These are phyloP conservation scores for Steinernema carpocapsae DNA, from an alignment of 2,888 invertebrate species.

Conservation along the genomic window DNA sequence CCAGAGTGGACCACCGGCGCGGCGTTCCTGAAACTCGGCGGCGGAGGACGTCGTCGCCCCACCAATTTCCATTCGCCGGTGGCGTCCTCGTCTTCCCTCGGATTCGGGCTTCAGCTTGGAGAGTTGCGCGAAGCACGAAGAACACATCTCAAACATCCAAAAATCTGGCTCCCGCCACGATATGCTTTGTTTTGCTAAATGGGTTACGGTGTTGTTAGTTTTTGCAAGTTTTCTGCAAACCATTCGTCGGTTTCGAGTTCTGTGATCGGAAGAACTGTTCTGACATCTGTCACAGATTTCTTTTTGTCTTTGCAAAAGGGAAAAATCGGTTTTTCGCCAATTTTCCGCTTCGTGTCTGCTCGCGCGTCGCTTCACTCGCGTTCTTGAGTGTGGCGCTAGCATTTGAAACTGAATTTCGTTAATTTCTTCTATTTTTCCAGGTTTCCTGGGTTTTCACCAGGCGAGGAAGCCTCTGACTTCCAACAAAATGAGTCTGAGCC, in stretches of 20 bases:
- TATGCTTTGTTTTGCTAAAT: no score
- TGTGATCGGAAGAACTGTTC: not conserved
- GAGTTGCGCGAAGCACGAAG: not conserved
- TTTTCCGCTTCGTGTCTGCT: not conserved
- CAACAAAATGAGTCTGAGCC: not conserved
- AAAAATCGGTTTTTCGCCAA: not conserved
- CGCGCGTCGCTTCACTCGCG: no score
- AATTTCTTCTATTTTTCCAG: not conserved
- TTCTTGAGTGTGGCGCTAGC: no score
- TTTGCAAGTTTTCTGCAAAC: no score
- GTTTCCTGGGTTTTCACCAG: not conserved
- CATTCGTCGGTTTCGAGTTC: not conserved
- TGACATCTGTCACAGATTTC: not conserved
- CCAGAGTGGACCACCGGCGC: not conserved
- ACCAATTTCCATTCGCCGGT: not conserved
- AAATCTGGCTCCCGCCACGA: not conserved
- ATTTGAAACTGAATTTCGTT: not conserved
- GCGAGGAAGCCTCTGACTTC: not conserved
- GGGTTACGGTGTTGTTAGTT: no score
- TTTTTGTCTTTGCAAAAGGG: not conserved
- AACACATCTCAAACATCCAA: not conserved
- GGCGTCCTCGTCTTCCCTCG: not conserved
- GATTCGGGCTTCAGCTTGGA: not conserved
- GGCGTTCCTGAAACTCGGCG: not conserved
- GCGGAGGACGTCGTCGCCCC: slow-evolving; percentile 7